Base-by-base conservation (phyloP, 2,113 vertebrate genomes). In the Myiagra hebetior region DNA sequence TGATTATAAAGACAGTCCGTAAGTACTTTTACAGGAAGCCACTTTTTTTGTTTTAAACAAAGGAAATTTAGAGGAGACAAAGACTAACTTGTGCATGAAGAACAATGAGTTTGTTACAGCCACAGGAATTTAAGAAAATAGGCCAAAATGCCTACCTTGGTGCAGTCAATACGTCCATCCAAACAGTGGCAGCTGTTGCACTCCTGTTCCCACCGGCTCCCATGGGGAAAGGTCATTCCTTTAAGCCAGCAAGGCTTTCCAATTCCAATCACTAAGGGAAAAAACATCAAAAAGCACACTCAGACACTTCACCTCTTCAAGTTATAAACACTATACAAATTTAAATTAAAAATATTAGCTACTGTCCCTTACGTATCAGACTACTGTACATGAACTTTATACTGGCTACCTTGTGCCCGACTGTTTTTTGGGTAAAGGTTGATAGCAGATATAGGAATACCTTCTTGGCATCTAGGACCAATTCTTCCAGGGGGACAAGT, bases 141-240 rank as follows among this genome's bases (percentile, higher is more conserved):
- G 41, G 39, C 50, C 50, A 68, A 67, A 90, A 75, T 18, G 8
- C 55, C 65, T 89, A 99, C 99, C 99, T 99, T 99, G 65, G 99
- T 99, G 96, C 99, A 99, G 90, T 97, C 98, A 17, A 98, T 98
- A 33, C 63, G 95, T 76, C 99, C 99, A 22, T 99, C 98, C 84
- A 98, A 86, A 68, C 99, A 99, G 76, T 98, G 99, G 92, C 99
- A 99, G 73, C 95, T 97, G 91, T 99, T 99, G 47, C 99, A 99
- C 33, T 99, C 99, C 74, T 99, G 98, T 18, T 98, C 96, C 99
- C 99, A 99, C 6, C 97, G 97, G 91, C 98, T 98, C 85, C 99
- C 99, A 3, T 99, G 99, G 6, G 98, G 98, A 87, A 98, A 98
- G 49, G 98, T 98, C 21, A 98, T 80, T 18, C 98, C 99, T n/a